Conservation (phyloP, 2,888 invertebrate species). For the Sympetrum striolatum region DNA sequence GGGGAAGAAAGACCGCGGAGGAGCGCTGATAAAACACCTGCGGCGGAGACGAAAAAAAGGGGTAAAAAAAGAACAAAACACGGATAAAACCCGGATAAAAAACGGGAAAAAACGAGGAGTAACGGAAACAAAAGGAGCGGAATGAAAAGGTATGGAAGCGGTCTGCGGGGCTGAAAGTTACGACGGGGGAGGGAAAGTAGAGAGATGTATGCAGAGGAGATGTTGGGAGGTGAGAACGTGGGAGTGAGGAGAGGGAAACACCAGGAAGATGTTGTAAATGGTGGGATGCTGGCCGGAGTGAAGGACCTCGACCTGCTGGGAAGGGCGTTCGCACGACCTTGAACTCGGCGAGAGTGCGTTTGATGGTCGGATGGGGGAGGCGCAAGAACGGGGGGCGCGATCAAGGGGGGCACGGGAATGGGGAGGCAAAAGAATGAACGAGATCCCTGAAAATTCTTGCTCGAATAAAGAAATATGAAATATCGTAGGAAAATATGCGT, state of each 20-base stretch:
- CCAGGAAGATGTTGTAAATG: slow-evolving; percentile 10
- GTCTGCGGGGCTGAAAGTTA: not conserved
- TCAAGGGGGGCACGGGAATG: no score
- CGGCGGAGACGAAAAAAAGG: not conserved
- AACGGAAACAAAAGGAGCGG: not conserved
- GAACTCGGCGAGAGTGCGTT: slow-evolving; percentile 32
- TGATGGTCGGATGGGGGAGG: not conserved
- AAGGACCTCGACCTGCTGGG: slow-evolving; percentile 27
- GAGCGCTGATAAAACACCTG: not conserved
- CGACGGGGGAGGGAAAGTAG: not conserved
- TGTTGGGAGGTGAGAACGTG: not conserved
- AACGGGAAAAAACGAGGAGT: no score
- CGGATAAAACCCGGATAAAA: no score
- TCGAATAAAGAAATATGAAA: no score
- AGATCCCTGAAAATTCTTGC: no score
- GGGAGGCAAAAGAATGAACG: no score
- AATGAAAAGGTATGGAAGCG: not conserved
- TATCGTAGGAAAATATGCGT: no score
- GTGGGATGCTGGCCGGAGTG: slow-evolving; percentile 21
- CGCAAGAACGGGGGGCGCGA: not conserved
- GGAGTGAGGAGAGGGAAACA: not conserved
- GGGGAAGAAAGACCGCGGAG: no score
- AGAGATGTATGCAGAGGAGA: not conserved
- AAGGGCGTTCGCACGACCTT: slow-evolving; percentile 26
- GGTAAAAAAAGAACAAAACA: no score